phyloP scores from a whole-genome alignment of 2,113 vertebrate genomes.

The Henicopernis longicauda region DNA sequence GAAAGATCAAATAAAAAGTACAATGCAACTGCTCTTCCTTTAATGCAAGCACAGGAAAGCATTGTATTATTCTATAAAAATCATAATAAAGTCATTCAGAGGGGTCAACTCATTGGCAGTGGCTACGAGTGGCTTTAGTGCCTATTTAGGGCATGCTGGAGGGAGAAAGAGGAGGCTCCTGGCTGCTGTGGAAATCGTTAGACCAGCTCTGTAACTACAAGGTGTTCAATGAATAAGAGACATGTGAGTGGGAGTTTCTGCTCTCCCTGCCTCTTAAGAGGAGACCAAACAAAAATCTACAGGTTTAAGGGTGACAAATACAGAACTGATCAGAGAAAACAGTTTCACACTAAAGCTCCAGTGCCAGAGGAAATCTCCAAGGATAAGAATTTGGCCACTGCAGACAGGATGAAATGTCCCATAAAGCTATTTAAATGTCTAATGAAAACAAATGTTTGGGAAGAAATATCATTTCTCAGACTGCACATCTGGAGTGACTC shows the following conservation, averaged over 20 bases:
- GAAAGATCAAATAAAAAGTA: not conserved
- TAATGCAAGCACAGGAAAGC: not conserved
- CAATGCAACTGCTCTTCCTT: not conserved
- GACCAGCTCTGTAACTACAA: not conserved
- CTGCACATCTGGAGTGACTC: not conserved
- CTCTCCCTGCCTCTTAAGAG: not conserved
- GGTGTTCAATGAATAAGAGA: not conserved
- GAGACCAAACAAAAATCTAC: not conserved
- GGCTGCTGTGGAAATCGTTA: not conserved
- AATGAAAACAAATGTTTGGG: not conserved
- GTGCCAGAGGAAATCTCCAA: not conserved
- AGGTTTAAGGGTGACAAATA: not conserved
- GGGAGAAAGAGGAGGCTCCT: not conserved
- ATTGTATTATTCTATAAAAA: not conserved
- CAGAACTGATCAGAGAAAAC: not conserved
- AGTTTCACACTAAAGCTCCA: not conserved
- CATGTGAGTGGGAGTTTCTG: not conserved
- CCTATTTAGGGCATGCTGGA: not conserved
- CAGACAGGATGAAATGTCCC: not conserved
- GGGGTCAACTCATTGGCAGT: not conserved
- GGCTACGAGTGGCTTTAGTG: not conserved
- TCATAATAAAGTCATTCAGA: not conserved
- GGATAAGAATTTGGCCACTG: not conserved
- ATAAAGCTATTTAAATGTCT: constrained; percentile 11
- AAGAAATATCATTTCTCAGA: not conserved